phyloP scores from a whole-genome alignment of 2,888 invertebrate genomes.

The Papilio elwesi region DNA sequence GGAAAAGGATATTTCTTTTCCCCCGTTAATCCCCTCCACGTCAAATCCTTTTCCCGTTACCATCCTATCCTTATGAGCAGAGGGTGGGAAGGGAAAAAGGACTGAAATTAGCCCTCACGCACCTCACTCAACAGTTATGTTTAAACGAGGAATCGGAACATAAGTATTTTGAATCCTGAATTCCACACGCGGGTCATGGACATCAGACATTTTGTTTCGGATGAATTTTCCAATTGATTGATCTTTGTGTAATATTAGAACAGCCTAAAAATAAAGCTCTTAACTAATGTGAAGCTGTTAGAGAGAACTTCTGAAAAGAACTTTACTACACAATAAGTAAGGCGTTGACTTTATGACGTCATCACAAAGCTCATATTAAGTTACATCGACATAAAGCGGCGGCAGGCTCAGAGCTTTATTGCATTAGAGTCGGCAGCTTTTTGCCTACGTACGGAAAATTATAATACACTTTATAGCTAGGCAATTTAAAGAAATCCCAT shows the following conservation, averaged over 20 bases:
- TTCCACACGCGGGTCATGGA: too few relatives aligned
- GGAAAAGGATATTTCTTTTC: too few relatives aligned
- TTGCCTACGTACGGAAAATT: slow-evolving; percentile 2
- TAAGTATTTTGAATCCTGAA: too few relatives aligned
- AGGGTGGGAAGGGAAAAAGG: too few relatives aligned
- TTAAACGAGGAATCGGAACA: too few relatives aligned
- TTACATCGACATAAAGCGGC: slow-evolving; percentile 6
- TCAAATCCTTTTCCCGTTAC: too few relatives aligned
- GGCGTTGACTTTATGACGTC: slow-evolving; percentile 4
- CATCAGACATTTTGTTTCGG: too few relatives aligned
- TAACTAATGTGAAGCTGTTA: background rate
- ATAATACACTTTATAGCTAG: slow-evolving; percentile 9
- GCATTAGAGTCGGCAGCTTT: slow-evolving; percentile 16
- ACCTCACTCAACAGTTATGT: too few relatives aligned
- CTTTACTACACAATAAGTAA: background rate
- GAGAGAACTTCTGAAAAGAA: background rate
- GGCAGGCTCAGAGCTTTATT: slow-evolving; percentile 11
- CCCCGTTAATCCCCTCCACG: too few relatives aligned
- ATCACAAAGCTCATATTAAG: slow-evolving; percentile 13
- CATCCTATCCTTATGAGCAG: too few relatives aligned
- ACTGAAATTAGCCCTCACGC: too few relatives aligned
- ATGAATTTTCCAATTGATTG: too few relatives aligned
- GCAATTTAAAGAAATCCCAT: slow-evolving; percentile 18
- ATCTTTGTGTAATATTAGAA: background rate
- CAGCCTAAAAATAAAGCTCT: background rate